phyloP scores from a whole-genome alignment of 2,888 invertebrate genomes.

The Ramazzottius varieornatus region DNA sequence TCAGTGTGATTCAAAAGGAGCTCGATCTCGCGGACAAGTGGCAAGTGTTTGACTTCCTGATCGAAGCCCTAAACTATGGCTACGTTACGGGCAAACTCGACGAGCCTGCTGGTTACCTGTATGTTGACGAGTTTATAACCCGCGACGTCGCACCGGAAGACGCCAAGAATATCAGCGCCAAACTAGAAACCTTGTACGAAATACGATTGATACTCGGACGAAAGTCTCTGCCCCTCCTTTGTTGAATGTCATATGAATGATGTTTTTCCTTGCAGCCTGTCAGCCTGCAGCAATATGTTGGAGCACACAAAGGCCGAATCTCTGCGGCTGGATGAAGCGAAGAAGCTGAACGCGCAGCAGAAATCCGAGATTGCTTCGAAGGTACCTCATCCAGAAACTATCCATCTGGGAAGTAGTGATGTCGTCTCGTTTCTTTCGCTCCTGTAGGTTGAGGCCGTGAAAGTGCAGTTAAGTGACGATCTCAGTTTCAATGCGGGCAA shows the following conservation, averaged over 20 bases:
- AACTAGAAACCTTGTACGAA: neutral
- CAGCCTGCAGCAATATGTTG: neutral
- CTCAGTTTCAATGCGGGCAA: too few species aligned
- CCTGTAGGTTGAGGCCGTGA: too few species aligned
- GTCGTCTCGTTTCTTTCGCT: too few species aligned
- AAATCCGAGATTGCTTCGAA: neutral
- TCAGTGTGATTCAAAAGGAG: neutral
- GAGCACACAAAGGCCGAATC: neutral
- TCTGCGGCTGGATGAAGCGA: neutral
- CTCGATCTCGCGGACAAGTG: neutral
- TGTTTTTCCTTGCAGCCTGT: neutral
- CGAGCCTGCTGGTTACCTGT: neutral
- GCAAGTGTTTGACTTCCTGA: constrained; percentile 2
- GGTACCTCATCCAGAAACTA: too few species aligned
- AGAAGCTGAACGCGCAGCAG: neutral
- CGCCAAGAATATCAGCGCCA: neutral
- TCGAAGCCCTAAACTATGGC: neutral
- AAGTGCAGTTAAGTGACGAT: too few species aligned
- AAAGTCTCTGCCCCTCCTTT: too few species aligned
- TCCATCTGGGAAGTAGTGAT: too few species aligned
- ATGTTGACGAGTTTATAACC: neutral
- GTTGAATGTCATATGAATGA: neutral
- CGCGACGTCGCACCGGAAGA: neutral
- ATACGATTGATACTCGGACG: neutral
- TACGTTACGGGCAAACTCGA: neutral